Base-by-base conservation (phyloP, 2,797 vertebrate species). In the Poecilia velifera region DNA sequence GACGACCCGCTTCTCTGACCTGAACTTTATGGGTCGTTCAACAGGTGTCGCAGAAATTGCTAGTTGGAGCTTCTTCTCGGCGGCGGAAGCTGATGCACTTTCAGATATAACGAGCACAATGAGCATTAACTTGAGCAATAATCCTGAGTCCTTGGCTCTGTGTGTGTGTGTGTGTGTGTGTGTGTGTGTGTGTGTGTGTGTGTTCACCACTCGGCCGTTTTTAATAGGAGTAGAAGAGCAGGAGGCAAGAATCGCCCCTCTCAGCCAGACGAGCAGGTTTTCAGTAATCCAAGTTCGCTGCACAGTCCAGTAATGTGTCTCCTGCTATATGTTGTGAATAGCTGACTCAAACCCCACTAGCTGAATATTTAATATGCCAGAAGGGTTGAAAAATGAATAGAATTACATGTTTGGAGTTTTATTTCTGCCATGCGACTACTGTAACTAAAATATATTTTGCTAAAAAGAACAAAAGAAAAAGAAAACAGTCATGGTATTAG, bases 1-100 rank as follows among this genome's bases (percentile, higher is more conserved):
- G 62, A 45, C 71, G 9, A 64, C 0, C 14, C 47, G 51, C 73
- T 74, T 73, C 78, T 64, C 9, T 41, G n/a, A 72, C 46, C 70
- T 76, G 13, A 72, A 10, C 1, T 46, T 53, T 41, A 22, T 74
- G 28, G 22, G 39, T 83, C 75, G 34, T 78, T 73, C 45, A 73
- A 76, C 70, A 72, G 62, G 82, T 76, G 51, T 51, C 49, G 62
- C 53, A 74, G 62, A 74, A 74, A 74, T 74, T 77, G 53, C 0
- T 80, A 25, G 18, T 51, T 13, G 68, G 66, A 71, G 41, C 57
- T 47, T 70, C 12, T 28, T 28, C 45, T 25, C 22, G 3, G 31
- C 59, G 14, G 41, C 14, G n/a, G 64, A 62, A 62, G 76, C 10
- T 76, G 53, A 62, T 77, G 41, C 72, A 74, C 62, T 84, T 80